phyloP scores from a whole-genome alignment of 2,113 vertebrate genomes.

The Corydoras maculifer region DNA sequence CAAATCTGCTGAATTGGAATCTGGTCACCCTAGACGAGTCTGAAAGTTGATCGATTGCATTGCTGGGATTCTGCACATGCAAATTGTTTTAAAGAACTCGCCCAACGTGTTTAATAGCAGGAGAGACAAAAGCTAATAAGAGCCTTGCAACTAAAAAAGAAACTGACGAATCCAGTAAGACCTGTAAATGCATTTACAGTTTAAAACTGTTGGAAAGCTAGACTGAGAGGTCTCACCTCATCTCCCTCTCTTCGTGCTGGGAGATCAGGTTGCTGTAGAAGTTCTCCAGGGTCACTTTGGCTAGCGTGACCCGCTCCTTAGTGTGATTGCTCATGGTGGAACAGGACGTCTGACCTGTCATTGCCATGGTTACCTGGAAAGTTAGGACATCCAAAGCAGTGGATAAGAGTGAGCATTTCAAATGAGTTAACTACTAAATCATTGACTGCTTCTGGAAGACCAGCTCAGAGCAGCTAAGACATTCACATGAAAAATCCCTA shows the following conservation, averaged over 20 bases:
- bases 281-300: constrained; percentile 96
- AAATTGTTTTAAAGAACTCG: not conserved
- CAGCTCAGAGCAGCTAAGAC: too few relatives aligned
- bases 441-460: too few relatives aligned
- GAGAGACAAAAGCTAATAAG: not conserved
- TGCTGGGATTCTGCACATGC: constrained; percentile 2
- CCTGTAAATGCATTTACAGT: too few relatives aligned
- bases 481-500: too few relatives aligned
- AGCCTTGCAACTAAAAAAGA: too few relatives aligned
- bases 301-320: constrained; percentile 96
- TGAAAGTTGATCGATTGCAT: constrained; percentile 2
- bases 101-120: constrained; percentile 16
- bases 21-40: not conserved
- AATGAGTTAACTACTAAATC: constrained; percentile 1
- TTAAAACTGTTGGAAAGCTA: too few relatives aligned
- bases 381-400: not conserved
- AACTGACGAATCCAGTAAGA: too few relatives aligned
- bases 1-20: too few relatives aligned
- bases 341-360: constrained; percentile 88
- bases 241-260: constrained; percentile 93
- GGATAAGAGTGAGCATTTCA: not conserved
- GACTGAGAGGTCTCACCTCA: constrained; percentile 73
- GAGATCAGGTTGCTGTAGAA: constrained; percentile 97
- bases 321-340: constrained; percentile 98
- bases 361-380: constrained; percentile 79